Percentiles rank a stretch among this genome's conserved stretches.
These are phyloP conservation scores for Poeciliopsis turrubarensis DNA, from an alignment of 2,113 vertebrate species.

Conservation along the genomic window DNA sequence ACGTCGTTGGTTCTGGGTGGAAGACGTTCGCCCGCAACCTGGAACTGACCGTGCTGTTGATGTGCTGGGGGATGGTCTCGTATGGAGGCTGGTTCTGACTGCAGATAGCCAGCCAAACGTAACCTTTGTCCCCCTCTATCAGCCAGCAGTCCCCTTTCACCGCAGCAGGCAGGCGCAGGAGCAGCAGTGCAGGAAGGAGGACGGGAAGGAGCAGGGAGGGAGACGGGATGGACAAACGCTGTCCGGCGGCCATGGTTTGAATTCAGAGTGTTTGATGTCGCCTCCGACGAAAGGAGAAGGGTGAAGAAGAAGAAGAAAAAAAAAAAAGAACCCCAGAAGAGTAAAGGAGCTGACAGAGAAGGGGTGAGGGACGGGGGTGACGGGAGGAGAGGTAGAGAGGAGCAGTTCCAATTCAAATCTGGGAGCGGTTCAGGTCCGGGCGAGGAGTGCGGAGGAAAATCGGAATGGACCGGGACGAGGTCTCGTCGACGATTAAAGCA, in stretches of 20 bases:
- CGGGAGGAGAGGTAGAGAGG: conserved; percentile 8
- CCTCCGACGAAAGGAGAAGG: conserved; percentile 30
- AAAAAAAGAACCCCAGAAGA: too few relatives aligned
- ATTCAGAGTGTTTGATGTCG: conserved; percentile 28
- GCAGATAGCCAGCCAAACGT: conserved; percentile 98
- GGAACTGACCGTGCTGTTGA: conserved; percentile 91
- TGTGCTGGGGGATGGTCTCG: conserved; percentile 97
- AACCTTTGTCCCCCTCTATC: conserved; percentile 97
- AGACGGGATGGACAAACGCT: conserved; percentile 30
- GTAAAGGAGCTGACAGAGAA: not conserved
- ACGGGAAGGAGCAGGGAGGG: conserved; percentile 44
- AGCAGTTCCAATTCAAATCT: conserved; percentile 36
- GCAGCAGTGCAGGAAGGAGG: conserved; percentile 59
- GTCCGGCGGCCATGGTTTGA: conserved; percentile 70
- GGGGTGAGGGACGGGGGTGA: too few relatives aligned
- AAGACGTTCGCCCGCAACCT: not conserved
- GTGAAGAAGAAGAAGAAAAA: too few relatives aligned
- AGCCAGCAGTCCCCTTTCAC: conserved; percentile 95
- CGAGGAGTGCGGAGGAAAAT: conserved; percentile 7
- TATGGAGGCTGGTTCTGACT: conserved; percentile 99
- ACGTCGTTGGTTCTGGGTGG: conserved; percentile 5
- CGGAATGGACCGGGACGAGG: conserved; percentile 10
- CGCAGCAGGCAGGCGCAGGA: conserved; percentile 76
- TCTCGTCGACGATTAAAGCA: conserved; percentile 65
- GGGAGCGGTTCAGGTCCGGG: conserved; percentile 19